These are phyloP conservation scores for Poeciliopsis retropinna DNA, from an alignment of 2,113 vertebrate species.

Conservation along the genomic window DNA sequence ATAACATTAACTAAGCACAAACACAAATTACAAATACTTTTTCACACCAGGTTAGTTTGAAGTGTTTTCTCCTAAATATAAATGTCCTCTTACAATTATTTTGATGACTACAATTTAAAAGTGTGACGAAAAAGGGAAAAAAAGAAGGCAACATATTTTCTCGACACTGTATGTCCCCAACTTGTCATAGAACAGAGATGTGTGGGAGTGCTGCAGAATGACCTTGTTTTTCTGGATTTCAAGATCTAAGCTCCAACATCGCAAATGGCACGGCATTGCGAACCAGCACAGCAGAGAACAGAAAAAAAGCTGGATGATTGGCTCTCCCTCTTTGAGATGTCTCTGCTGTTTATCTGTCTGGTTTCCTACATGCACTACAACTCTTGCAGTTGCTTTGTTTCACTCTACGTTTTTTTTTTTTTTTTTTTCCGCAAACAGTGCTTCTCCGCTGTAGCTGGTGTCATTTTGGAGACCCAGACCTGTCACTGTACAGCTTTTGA, in stretches of 20 bases:
- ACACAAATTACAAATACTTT: no score
- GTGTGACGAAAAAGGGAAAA: no score
- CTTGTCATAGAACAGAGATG: conserved; percentile 30
- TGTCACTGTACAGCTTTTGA: conserved; percentile 18
- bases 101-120: no score
- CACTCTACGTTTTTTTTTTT: background rate
- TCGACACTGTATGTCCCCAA: conserved; percentile 1
- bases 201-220: conserved; percentile 40
- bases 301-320: conserved; percentile 12
- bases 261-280: conserved; percentile 52
- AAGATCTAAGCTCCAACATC: conserved; percentile 46
- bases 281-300: conserved; percentile 61
- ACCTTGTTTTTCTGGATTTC: conserved; percentile 52
- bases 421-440: conserved; percentile 27
- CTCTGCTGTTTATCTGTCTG: conserved; percentile 4
- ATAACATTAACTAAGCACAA: no score
- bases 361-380: conserved; percentile 15
- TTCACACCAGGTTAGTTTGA: no score
- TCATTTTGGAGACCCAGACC: conserved; percentile 30
- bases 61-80: no score
- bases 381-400: conserved; percentile 26
- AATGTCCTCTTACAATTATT: no score
- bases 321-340: conserved; percentile 29
- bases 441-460: conserved; percentile 15
- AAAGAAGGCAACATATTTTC: background rate